A percentile compares a stretch with the other conserved stretches of the same genome.
Evolutionary conservation across 92 coral and sea anemone species (phyloP).

Genomic region (Porites lobata): DNA sequence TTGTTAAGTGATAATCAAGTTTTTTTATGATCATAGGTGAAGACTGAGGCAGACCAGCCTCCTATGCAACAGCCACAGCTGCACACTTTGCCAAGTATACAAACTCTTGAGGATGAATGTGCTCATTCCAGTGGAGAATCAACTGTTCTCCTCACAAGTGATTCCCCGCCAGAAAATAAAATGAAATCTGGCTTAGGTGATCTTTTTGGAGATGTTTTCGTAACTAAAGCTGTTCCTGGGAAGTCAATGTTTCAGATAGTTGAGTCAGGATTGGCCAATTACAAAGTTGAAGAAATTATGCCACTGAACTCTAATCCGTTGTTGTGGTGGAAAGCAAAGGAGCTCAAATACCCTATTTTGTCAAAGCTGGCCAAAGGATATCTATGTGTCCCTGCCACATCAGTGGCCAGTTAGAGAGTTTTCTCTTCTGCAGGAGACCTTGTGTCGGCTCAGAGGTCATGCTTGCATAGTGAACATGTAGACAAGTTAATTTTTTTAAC

Average conservation of each 20-base stretch:
- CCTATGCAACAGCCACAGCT: slow-evolving; percentile 24
- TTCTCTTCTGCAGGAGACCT: slow-evolving; percentile 41
- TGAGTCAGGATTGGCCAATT: slow-evolving; percentile 29
- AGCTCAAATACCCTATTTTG: slow-evolving; percentile 15
- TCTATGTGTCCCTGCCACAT: slow-evolving; percentile 49
- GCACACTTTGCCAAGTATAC: slow-evolving; percentile 29
- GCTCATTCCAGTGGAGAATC: slow-evolving; percentile 10
- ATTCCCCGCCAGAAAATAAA: slow-evolving; percentile 24
- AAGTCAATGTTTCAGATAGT: slow-evolving; percentile 26
- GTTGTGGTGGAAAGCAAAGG: slow-evolving; percentile 49
- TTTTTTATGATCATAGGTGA: slow-evolving; percentile 12
- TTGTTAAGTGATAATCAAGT: slow-evolving; percentile 18
- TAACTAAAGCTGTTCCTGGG: slow-evolving; percentile 27
- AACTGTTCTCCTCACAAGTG: not conserved
- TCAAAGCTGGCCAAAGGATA: slow-evolving; percentile 55
- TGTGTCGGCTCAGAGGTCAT: slow-evolving; percentile 36
- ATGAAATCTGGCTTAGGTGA: slow-evolving; percentile 26
- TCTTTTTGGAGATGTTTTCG: slow-evolving; percentile 38
- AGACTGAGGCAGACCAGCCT: slow-evolving; percentile 31
- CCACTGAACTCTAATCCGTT: slow-evolving; percentile 40
- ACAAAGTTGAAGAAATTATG: slow-evolving; percentile 35
- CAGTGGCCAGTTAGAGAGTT: slow-evolving; percentile 46
- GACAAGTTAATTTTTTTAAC: slow-evolving; percentile 46
- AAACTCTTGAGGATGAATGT: slow-evolving; percentile 26
- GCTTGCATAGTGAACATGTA: slow-evolving; percentile 43